Conservation (phyloP, 2,888 invertebrate genomes). For the Atherix ibis region DNA sequence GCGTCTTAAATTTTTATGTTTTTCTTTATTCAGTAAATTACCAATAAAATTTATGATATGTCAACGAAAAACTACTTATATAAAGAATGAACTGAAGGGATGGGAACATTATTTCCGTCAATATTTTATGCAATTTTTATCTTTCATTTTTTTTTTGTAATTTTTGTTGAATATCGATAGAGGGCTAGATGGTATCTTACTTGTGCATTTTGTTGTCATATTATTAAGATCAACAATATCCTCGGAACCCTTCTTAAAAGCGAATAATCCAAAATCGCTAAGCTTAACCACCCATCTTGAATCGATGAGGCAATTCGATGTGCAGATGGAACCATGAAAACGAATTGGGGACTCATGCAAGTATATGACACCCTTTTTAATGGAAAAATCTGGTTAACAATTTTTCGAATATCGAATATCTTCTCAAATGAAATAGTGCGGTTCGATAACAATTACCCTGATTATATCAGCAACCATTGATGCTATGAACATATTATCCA, state of each 20-base stretch:
- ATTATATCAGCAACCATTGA: conserved; percentile 90
- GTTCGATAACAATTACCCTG: too few species aligned
- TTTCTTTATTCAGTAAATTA: too few species aligned
- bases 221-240: conserved; percentile 44
- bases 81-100: too few species aligned
- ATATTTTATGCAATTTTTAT: too few species aligned
- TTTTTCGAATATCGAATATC: neutral
- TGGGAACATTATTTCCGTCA: too few species aligned
- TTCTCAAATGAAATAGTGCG: neutral
- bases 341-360: conserved; percentile 75
- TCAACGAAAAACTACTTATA: too few species aligned
- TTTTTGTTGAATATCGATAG: too few species aligned
- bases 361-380: conserved; percentile 68
- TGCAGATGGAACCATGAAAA: conserved; percentile 75
- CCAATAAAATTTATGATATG: too few species aligned
- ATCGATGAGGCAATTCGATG: conserved; percentile 87
- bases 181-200: conserved; percentile 40
- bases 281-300: conserved; percentile 90
- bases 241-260: conserved; percentile 65
- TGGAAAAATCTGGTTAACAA: conserved; percentile 5
- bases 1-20: too few species aligned
- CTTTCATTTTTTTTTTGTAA: too few species aligned
- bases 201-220: conserved; percentile 46
- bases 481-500: conserved; percentile 93
- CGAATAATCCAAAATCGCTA: conserved; percentile 78